Base-by-base conservation (phyloP, 1,140 invertebrate genomes). In the Caerostris extrusa region DNA sequence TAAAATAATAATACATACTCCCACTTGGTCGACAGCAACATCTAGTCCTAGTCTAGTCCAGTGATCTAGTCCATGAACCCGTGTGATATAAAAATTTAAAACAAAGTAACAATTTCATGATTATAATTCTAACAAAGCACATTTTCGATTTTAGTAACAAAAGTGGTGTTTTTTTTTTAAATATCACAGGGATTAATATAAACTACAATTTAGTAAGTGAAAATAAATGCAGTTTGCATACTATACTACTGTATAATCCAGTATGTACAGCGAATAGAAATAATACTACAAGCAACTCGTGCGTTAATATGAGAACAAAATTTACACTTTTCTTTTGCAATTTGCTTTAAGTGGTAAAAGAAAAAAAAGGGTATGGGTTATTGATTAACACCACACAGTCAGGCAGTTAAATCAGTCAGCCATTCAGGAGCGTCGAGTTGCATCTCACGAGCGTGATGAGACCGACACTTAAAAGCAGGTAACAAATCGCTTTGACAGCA, bases 351-450 rank as follows among this genome's bases (percentile, higher is more conserved):
- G 71, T 34, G 50, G 34, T 17, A 34, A 64, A 60, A 60, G 3
- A 60, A 10, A 60, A 7, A 64, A 3, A 64, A 10, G 17, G 61
- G 34, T 14, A 64, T 7, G 71, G 14, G 34, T 77, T 77, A 77
- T 77, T 77, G 71, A 77, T 77, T 77, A 77, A 77, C 34, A 34
- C 71, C 34, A 50, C 61, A 50, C 50, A 77, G 71, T 50, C 53
- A 77, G 34, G 50, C 71, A 77, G 71, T 77, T 77, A 77, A 77
- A 77, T 77, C 71, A 77, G 71, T 77, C 71, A 77, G 53, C 71
- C 71, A 53, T 77, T 50, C 12, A 53, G 50, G 34, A 71, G 61
- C 12, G 61, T 71, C n/a, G 67, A 71, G 19, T 71, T 71, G 67
- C 67, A 53, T 77, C 71, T 77, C 71, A 77, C 3, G 71, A 12